phyloP scores from a whole-genome alignment of 2,113 vertebrate genomes.

The Chlamydotis undulata region DNA sequence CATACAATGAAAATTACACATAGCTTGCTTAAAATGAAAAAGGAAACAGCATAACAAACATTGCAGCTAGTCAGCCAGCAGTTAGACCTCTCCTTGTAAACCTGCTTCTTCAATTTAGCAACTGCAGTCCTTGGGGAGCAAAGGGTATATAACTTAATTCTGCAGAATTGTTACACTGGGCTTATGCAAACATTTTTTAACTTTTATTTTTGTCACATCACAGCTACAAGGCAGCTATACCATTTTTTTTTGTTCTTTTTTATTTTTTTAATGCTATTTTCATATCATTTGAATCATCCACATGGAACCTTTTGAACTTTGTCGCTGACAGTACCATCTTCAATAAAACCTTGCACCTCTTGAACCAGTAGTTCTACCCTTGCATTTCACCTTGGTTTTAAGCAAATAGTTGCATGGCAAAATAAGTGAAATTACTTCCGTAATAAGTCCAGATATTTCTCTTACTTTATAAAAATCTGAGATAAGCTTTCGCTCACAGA shows the following conservation, averaged over 20 bases:
- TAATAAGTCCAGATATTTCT: background rate
- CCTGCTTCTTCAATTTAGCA: background rate
- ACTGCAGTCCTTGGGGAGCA: background rate
- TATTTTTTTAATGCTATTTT: background rate
- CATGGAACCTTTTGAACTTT: background rate
- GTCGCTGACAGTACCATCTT: background rate
- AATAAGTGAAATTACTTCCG: background rate
- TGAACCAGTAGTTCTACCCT: background rate
- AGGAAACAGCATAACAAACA: constrained; percentile 45
- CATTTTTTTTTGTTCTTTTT: background rate
- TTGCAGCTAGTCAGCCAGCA: constrained; percentile 35
- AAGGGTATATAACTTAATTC: background rate
- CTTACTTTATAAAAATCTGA: constrained; percentile 17
- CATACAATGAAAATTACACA: constrained; percentile 65
- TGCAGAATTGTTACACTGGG: background rate
- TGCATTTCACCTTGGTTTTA: background rate
- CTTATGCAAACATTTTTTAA: background rate
- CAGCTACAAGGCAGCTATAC: background rate
- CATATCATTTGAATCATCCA: background rate
- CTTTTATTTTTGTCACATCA: background rate
- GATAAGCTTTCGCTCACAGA: background rate
- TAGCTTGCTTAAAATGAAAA: constrained; percentile 54
- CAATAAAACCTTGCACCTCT: background rate
- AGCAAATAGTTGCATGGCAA: background rate
- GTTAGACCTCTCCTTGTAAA: constrained; percentile 38